phyloP scores from a whole-genome alignment of 2,797 vertebrate species.

The Schizothorax lantsangensis region DNA sequence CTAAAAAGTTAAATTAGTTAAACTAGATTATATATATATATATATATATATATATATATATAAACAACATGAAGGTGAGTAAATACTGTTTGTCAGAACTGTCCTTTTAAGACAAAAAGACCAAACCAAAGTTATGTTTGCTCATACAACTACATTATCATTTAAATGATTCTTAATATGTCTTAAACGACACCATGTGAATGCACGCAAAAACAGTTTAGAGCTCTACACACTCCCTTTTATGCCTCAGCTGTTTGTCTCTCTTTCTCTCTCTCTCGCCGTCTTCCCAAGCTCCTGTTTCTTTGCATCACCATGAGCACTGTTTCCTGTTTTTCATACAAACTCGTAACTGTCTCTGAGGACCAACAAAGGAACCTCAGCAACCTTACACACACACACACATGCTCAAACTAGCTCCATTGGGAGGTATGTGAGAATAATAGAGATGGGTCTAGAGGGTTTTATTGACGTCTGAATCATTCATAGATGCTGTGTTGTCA shows the following conservation, averaged over 20 bases:
- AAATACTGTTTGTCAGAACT: background rate
- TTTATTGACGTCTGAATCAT: conserved; percentile 58
- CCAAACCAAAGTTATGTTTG: background rate
- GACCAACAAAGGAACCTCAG: conserved; percentile 61
- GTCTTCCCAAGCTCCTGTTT: conserved; percentile 50
- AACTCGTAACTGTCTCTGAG: conserved; percentile 56
- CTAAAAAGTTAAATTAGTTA: background rate
- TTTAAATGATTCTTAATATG: background rate
- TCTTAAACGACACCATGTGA: background rate
- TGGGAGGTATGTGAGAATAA: conserved; percentile 56
- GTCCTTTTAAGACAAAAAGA: background rate
- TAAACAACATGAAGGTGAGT: no score
- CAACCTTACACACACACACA: conserved; percentile 40
- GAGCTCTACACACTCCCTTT: background rate
- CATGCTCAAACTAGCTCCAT: background rate
- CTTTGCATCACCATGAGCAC: conserved; percentile 60
- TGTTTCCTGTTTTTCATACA: conserved; percentile 69
- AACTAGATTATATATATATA: no score
- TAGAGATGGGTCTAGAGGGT: conserved; percentile 51
- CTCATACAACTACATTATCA: background rate
- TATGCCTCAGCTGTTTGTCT: background rate
- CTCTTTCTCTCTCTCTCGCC: conserved; percentile 15
- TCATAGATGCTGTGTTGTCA: conserved; percentile 43
- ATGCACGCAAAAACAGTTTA: background rate
- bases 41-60: no score